A percentile compares a stretch with the other conserved stretches of the same genome.
Conservation (phyloP, 2,888 invertebrate species). For the Pelosia muscerda region DNA sequence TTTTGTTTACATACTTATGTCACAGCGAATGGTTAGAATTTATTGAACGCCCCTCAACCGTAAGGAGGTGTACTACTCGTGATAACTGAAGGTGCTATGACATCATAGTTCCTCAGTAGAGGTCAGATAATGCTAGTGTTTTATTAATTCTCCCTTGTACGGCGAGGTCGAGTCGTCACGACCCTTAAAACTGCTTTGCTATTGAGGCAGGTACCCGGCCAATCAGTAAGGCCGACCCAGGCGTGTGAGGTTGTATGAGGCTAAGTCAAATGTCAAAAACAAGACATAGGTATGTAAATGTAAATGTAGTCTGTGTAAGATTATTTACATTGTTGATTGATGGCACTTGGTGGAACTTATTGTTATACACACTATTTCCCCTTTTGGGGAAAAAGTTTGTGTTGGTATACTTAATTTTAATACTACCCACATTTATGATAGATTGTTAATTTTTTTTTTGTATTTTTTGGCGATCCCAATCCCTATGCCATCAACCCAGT, state of each 20-base stretch:
- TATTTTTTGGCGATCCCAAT: too few relatives aligned
- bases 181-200: neutral
- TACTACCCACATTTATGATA: too few relatives aligned
- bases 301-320: too few relatives aligned
- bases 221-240: neutral
- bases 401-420: too few relatives aligned
- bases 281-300: too few relatives aligned
- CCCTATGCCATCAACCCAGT: too few relatives aligned
- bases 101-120: conserved; percentile 8
- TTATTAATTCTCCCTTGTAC: conserved; percentile 4
- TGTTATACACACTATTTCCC: too few relatives aligned
- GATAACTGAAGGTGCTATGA: conserved; percentile 20
- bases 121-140: conserved; percentile 10
- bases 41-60: neutral
- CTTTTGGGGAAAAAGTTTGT: too few relatives aligned
- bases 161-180: conserved; percentile 9
- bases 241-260: neutral
- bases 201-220: neutral
- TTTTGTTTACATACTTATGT: neutral
- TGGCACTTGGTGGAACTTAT: too few relatives aligned
- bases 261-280: neutral
- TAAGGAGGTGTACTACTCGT: conserved; percentile 8
- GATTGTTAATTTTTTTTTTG: too few relatives aligned
- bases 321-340: too few relatives aligned
- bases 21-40: neutral